Base-by-base conservation (phyloP, 2,113 vertebrate genomes). In the Sardina pilchardus region DNA sequence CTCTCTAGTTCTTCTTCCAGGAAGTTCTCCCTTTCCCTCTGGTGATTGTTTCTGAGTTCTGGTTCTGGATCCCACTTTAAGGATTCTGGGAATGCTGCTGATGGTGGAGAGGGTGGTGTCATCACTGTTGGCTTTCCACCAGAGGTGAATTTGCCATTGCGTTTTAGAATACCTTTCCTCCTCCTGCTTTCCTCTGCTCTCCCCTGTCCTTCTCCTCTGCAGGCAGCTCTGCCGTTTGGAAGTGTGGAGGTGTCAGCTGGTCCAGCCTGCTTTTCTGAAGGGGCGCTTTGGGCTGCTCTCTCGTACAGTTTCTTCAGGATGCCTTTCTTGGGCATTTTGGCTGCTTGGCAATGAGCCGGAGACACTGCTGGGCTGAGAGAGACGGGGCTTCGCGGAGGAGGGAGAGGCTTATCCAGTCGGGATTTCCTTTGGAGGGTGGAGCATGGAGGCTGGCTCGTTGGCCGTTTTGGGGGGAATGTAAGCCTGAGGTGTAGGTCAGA, bases 81-180 rank as follows among this genome's bases (percentile, higher is more conserved):
- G 42, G 71, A 42, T 81, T 75, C 83, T 36, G 39, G 83, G 39
- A 12, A 30, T 1, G 39, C 4, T 36, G 36, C n/a, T 43, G 34
- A 6, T 0, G 30, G 1, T 84, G 53, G 53, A 42, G 45, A 67
- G 26, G 34, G 39, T 59, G 42, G 48, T 36, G 21, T 53, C 34
- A 44, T 59, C 17, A 44, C 83, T 50, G 8, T 34, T 12, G 67
- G 8, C n/a, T 71, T 71, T 71, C 26, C 6, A 30, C 9, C 26
- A 12, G 81, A 45, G 2, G 95, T 95, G 89, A 95, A 95, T 85
- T 95, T 95, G 53, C 95, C 94, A 1, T 95, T 95, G 2, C 93
- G 93, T 91, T 96, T 96, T 0, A 96, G 92, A 84, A 96, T 96
- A 5, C 95, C 95, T 81, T 95, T 96, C 86, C 93, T 90, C 83